These are phyloP conservation scores for Drosophila burlai DNA, from an alignment of 1,140 invertebrate species.

Conservation along the genomic window DNA sequence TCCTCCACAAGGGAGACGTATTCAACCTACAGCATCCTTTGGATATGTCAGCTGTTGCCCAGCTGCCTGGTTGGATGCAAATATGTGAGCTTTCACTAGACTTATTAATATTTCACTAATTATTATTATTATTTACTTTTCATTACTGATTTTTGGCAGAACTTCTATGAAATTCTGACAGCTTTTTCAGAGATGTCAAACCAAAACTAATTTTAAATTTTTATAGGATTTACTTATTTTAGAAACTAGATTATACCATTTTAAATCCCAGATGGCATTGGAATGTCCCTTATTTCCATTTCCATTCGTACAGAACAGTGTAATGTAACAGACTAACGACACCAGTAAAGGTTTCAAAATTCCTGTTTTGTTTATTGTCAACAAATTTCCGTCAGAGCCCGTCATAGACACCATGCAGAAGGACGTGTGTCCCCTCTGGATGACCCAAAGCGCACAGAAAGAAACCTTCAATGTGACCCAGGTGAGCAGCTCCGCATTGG, in stretches of 20 bases:
- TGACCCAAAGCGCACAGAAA: not conserved
- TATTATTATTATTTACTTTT: too few species aligned
- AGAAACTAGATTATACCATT: not conserved
- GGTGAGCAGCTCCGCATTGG: not conserved
- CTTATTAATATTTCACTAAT: not conserved
- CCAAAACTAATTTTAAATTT: not conserved
- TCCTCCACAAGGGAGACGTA: conserved; percentile 10
- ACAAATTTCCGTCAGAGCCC: not conserved
- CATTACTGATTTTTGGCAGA: not conserved
- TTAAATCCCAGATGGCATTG: not conserved
- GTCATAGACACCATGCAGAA: not conserved
- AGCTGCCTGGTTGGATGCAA: conserved; percentile 1
- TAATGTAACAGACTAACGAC: not conserved
- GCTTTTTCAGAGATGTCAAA: not conserved
- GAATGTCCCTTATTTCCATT: not conserved
- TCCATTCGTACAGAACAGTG: not conserved
- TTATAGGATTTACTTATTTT: too few species aligned
- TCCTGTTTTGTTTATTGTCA: conserved; percentile 1
- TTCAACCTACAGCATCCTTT: conserved; percentile 28
- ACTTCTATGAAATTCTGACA: not conserved
- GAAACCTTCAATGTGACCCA: conserved; percentile 19
- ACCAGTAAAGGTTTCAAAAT: not conserved
- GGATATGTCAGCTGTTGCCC: conserved; percentile 10
- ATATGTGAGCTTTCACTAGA: not conserved
- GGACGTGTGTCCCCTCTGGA: too few species aligned